Percentiles rank a stretch among this genome's conserved stretches.
phyloP scores from a whole-genome alignment of 2,797 vertebrate species.

The Benthosema pterotum region DNA sequence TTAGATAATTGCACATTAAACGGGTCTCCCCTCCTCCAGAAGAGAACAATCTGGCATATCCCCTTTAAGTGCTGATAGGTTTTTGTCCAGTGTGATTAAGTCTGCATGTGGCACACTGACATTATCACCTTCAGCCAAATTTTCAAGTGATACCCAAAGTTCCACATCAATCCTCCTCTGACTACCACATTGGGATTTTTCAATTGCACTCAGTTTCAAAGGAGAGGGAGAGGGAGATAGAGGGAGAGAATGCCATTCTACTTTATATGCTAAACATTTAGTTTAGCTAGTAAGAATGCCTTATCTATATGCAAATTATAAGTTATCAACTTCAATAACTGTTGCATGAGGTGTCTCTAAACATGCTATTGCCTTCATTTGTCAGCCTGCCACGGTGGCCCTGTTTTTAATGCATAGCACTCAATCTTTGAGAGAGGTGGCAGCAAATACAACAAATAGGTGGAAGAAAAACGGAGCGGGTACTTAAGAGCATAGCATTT shows the following conservation, averaged over 20 bases:
- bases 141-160: conserved; percentile 45
- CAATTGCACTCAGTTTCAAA: conserved; percentile 55
- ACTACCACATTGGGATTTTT: conserved; percentile 60
- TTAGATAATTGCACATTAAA: conserved; percentile 51
- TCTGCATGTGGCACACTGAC: conserved; percentile 52
- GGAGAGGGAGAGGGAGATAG: conserved; percentile 12
- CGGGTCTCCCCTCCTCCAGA: conserved; percentile 42
- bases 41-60: conserved; percentile 34
- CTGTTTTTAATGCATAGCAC: conserved; percentile 70
- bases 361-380: conserved; percentile 77
- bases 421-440: conserved; percentile 69
- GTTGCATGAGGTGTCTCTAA: conserved; percentile 74
- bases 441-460: conserved; percentile 70
- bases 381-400: conserved; percentile 72
- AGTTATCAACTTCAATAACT: conserved; percentile 82
- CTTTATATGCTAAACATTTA: conserved; percentile 81
- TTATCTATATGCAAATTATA: conserved; percentile 86
- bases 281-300: conserved; percentile 70
- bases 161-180: conserved; percentile 58
- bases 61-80: conserved; percentile 50
- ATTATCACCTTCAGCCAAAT: conserved; percentile 35
- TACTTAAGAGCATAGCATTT: conserved; percentile 53
- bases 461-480: conserved; percentile 37
- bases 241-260: conserved; percentile 49
- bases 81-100: conserved; percentile 69